These are phyloP conservation scores for Philotrypesis tridentata DNA, from an alignment of 1,140 invertebrate species.

Conservation along the genomic window DNA sequence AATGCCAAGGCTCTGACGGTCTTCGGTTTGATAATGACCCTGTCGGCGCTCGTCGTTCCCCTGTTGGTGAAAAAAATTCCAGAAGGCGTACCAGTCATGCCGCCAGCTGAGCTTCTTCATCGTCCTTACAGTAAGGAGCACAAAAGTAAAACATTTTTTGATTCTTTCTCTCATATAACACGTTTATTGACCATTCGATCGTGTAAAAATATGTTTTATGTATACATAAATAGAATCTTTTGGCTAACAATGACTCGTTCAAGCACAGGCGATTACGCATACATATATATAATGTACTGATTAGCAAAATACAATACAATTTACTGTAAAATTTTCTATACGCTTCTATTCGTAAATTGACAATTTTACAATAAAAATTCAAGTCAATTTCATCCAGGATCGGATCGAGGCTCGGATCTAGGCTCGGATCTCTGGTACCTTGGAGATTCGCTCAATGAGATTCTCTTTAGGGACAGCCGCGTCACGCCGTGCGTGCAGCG, in stretches of 20 bases:
- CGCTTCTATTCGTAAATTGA: not conserved
- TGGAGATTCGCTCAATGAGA: conserved; percentile 58
- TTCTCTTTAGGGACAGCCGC: conserved; percentile 62
- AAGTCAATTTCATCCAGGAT: not conserved
- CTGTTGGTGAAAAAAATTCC: conserved; percentile 56
- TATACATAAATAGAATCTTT: not conserved
- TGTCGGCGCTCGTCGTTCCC: conserved; percentile 57
- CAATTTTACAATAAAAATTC: no score
- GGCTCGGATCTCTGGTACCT: conserved; percentile 50
- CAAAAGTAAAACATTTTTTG: conserved; percentile 30
- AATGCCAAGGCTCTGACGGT: conserved; percentile 61
- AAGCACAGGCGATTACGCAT: no score
- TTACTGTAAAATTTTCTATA: no score
- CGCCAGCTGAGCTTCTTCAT: not conserved
- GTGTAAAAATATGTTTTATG: no score
- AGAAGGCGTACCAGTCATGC: not conserved
- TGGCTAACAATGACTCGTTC: no score
- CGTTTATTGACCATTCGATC: not conserved
- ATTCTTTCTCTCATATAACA: not conserved
- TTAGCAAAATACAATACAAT: no score
- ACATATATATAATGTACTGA: no score
- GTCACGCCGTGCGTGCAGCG: conserved; percentile 65
- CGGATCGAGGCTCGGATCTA: conserved; percentile 32
- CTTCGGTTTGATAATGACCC: conserved; percentile 57
- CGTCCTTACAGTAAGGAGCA: conserved; percentile 55